A percentile compares a stretch with the other conserved stretches of the same genome.
Evolutionary conservation across 2,113 vertebrate genomes (phyloP).

Genomic region (Austrofundulus limnaeus): DNA sequence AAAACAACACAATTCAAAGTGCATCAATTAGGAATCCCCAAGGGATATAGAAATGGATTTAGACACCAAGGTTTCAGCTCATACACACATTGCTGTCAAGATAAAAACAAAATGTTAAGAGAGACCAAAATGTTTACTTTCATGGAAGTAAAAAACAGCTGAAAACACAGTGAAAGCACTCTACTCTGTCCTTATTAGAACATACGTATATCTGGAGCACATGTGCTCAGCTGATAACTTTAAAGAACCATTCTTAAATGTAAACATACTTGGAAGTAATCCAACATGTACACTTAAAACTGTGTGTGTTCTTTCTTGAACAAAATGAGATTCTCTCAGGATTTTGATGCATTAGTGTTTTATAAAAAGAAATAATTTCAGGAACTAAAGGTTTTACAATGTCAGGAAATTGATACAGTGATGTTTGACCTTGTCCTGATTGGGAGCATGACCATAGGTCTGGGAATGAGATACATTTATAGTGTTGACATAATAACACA

Average conservation of each 20-base stretch:
- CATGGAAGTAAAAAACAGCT: not conserved
- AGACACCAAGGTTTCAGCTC: not conserved
- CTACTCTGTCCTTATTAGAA: no score
- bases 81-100: not conserved
- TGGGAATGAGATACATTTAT: not conserved
- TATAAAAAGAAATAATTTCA: not conserved
- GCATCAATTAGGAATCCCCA: not conserved
- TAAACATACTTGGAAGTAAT: no score
- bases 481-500: not conserved
- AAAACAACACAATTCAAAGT: not conserved
- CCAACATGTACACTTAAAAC: no score
- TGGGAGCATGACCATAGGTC: not conserved
- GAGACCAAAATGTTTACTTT: not conserved
- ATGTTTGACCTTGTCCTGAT: conserved; percentile 7
- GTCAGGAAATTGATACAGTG: not conserved
- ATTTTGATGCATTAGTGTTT: not conserved
- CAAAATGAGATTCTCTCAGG: not conserved
- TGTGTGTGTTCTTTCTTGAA: no score
- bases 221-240: no score
- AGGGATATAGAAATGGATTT: conserved; percentile 2
- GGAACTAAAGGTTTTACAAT: not conserved
- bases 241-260: no score
- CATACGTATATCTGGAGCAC: no score
- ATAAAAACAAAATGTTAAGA: not conserved
- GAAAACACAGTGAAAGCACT: not conserved